Evolutionary conservation across 2,797 vertebrate genomes (phyloP).

Genomic region (Myripristis jacobus): DNA sequence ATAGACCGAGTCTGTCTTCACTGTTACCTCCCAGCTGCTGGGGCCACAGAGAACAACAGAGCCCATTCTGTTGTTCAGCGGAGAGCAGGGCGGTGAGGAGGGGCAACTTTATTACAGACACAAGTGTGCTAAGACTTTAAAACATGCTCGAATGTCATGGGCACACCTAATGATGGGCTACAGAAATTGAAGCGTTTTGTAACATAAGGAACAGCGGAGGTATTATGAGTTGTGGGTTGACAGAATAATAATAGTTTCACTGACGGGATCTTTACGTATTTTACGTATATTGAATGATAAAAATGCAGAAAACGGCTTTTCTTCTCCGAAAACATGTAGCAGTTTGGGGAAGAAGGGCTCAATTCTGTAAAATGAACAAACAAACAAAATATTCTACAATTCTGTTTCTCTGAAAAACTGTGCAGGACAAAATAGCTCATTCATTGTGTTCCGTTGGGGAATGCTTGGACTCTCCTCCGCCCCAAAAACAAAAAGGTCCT

Average conservation of each 20-base stretch:
- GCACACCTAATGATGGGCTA: constrained; percentile 88
- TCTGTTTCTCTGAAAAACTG: constrained; percentile 85
- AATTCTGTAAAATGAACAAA: constrained; percentile 87
- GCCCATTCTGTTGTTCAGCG: constrained; percentile 92
- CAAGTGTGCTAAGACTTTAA: constrained; percentile 91
- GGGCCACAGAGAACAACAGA: constrained; percentile 90
- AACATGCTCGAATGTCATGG: constrained; percentile 91
- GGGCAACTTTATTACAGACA: constrained; percentile 91
- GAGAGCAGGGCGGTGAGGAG: constrained; percentile 89
- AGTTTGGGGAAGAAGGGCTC: not conserved
- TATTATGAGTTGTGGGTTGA: not conserved
- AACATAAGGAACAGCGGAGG: constrained; percentile 22
- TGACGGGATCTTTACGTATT: not conserved
- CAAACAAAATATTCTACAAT: constrained; percentile 82
- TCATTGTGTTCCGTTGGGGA: constrained; percentile 95
- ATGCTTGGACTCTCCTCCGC: constrained; percentile 89
- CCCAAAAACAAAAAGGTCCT: constrained; percentile 95
- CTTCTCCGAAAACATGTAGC: not conserved
- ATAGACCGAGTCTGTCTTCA: constrained; percentile 91
- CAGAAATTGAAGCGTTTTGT: constrained; percentile 73
- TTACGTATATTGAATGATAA: not conserved
- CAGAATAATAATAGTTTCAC: not conserved
- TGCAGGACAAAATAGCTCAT: constrained; percentile 91
- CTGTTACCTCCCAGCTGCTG: constrained; percentile 92
- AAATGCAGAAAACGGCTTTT: not conserved